phyloP scores from a whole-genome alignment of 2,888 invertebrate species.

The Tenthredo livida region DNA sequence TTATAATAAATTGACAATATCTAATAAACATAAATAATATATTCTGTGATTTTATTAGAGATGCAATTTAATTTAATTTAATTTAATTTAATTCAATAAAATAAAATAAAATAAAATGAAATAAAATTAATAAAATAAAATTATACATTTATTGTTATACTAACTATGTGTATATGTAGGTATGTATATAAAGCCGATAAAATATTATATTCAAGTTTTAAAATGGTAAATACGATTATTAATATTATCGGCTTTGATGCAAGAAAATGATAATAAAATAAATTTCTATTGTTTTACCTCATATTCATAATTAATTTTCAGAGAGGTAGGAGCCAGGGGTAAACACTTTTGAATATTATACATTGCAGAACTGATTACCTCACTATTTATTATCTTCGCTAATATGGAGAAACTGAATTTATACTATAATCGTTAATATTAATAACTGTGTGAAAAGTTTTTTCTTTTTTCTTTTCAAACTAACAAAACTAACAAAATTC shows the following conservation, averaged over 20 bases:
- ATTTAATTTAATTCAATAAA: neutral
- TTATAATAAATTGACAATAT: neutral
- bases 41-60: neutral
- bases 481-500: neutral
- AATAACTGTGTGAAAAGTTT: neutral
- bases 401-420: conserved; percentile 8
- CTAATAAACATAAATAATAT: conserved; percentile 20
- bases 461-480: neutral
- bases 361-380: conserved; percentile 1
- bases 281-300: neutral
- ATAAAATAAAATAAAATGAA: conserved; percentile 7
- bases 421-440: neutral
- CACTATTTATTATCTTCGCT: neutral
- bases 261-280: neutral
- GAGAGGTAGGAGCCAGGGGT: neutral
- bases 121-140: neutral
- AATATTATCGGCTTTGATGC: neutral
- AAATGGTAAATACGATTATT: neutral
- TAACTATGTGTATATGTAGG: too few species aligned
- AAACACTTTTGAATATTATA: conserved; percentile 43
- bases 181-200: neutral
- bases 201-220: neutral
- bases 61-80: neutral
- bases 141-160: neutral
- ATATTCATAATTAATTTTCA: neutral